These are phyloP conservation scores for Cynopterus sphinx DNA, from an alignment of 2,797 vertebrate species.

Conservation along the genomic window DNA sequence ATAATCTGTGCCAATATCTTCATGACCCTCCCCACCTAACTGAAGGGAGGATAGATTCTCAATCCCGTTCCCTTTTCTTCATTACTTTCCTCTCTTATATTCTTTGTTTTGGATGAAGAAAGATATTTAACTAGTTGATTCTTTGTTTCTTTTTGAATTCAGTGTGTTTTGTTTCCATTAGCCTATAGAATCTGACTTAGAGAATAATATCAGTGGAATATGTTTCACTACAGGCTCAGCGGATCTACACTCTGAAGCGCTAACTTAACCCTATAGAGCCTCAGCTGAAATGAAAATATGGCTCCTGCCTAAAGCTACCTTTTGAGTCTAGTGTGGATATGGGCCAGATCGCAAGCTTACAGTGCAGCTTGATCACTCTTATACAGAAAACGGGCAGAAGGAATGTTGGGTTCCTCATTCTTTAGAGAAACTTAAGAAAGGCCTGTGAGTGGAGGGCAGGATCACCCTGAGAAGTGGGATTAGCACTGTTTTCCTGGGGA, in stretches of 20 bases:
- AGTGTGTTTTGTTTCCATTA: background rate
- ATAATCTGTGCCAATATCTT: background rate
- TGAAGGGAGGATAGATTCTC: background rate
- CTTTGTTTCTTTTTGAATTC: constrained; percentile 30
- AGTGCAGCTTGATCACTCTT: background rate
- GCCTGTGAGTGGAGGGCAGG: background rate
- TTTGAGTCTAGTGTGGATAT: background rate
- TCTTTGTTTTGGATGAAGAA: background rate
- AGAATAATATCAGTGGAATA: background rate
- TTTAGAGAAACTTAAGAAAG: background rate
- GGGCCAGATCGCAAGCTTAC: background rate
- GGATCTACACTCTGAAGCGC: background rate
- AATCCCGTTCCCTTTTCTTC: background rate
- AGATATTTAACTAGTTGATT: background rate
- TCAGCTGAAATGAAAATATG: background rate
- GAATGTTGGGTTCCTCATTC: background rate
- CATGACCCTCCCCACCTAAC: no score
- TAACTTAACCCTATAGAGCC: background rate
- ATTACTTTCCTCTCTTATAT: background rate
- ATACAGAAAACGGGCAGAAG: no score
- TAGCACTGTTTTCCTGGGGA: background rate
- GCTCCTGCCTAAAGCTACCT: background rate
- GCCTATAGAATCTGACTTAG: background rate
- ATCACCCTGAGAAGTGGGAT: background rate
- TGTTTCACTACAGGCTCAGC: background rate